phyloP scores from a whole-genome alignment of 64 coral and sea anemone genomes.

The Actinia equina region DNA sequence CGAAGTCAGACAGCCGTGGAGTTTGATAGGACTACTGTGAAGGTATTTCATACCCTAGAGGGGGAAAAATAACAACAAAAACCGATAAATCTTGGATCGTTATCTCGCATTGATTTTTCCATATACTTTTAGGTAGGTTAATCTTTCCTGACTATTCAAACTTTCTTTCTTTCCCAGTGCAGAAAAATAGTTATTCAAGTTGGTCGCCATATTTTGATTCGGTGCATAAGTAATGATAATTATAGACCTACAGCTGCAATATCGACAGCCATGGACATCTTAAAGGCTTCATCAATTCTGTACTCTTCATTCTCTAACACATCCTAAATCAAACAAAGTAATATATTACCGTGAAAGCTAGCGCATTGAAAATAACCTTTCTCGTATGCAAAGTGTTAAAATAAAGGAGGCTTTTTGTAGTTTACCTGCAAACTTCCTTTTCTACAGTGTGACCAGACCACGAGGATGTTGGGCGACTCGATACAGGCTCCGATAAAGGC shows the following conservation, averaged over 20 bases:
- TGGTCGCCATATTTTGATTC: no score
- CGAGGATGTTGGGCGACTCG: conserved; percentile 69
- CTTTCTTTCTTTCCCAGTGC: no score
- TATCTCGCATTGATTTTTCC: no score
- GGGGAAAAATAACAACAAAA: neutral
- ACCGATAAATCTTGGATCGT: no score
- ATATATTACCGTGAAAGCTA: no score
- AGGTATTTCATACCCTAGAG: conserved; percentile 82
- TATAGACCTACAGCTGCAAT: conserved; percentile 67
- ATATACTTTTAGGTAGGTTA: no score
- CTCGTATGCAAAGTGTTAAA: neutral
- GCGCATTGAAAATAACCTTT: neutral
- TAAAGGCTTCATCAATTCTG: conserved; percentile 81
- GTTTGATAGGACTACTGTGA: conserved; percentile 59
- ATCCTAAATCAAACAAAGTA: conserved; percentile 30
- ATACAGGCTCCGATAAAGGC: conserved; percentile 82
- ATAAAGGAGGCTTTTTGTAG: no score
- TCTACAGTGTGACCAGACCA: conserved; percentile 71
- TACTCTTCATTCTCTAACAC: conserved; percentile 80
- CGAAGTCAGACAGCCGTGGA: conserved; percentile 65
- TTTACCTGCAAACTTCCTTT: conserved; percentile 78
- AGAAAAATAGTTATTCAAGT: no score
- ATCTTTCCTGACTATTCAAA: no score
- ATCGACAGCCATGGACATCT: conserved; percentile 76
- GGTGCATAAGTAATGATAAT: neutral